Conservation (phyloP, 35 echinoderm and acorn worm species). For the Apostichopus japonicus region DNA sequence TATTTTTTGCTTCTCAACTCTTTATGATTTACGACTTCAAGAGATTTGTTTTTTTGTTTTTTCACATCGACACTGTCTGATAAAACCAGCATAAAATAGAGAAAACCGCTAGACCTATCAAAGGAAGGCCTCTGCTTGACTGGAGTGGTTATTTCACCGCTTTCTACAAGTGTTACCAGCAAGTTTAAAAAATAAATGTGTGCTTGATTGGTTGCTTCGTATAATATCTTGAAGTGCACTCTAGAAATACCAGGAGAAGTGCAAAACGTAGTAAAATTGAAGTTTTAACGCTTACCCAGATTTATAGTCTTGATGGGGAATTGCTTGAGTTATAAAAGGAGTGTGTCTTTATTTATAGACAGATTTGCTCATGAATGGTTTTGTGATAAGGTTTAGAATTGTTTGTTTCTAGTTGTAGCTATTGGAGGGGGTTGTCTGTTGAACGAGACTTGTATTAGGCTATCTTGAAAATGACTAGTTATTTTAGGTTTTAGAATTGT, state of each 20-base stretch:
- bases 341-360: too few species aligned
- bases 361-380: too few species aligned
- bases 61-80: not conserved
- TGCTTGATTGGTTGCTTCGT: not conserved
- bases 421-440: too few species aligned
- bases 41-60: not conserved
- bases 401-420: too few species aligned
- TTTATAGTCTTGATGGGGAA: too few species aligned
- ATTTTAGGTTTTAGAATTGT: too few species aligned
- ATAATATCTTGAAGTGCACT: not conserved
- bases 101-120: not conserved
- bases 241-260: not conserved
- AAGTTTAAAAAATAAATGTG: not conserved
- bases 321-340: too few species aligned
- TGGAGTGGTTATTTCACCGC: not conserved
- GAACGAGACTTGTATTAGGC: too few species aligned
- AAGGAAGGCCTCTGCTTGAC: not conserved
- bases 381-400: too few species aligned
- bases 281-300: too few species aligned
- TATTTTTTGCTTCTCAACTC: not conserved
- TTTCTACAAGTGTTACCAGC: conserved; percentile 9
- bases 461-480: too few species aligned
- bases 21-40: not conserved
- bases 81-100: not conserved
- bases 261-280: too few species aligned